These are phyloP conservation scores for Dicyrtomina minuta DNA, from an alignment of 2,888 invertebrate genomes.

Conservation along the genomic window DNA sequence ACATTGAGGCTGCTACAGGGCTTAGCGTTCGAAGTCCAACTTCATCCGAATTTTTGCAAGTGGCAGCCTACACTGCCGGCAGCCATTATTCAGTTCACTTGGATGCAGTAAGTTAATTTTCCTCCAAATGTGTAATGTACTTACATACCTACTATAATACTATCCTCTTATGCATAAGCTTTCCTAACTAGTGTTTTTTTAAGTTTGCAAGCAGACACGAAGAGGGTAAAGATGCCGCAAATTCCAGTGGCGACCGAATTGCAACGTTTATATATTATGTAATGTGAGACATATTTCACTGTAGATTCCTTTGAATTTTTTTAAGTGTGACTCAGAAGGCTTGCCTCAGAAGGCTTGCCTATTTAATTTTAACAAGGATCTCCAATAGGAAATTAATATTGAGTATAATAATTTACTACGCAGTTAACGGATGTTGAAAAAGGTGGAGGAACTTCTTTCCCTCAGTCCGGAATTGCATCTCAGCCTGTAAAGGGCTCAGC, in stretches of 20 bases:
- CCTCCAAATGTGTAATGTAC: no score
- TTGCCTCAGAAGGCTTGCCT: no score
- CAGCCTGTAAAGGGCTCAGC: conserved; percentile 42
- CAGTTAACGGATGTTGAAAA: conserved; percentile 30
- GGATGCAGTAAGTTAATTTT: conserved; percentile 33
- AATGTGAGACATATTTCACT: no score
- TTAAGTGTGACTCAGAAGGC: no score
- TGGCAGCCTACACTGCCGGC: conserved; percentile 37
- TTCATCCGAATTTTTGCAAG: conserved; percentile 26
- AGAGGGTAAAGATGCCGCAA: no score
- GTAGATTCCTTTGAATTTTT: no score
- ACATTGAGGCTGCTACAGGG: conserved; percentile 7
- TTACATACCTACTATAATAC: neutral
- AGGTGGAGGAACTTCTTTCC: conserved; percentile 29
- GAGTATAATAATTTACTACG: neutral
- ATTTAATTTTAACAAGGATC: no score
- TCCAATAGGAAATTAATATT: no score
- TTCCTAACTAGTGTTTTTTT: neutral
- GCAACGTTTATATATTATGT: conserved; percentile 35
- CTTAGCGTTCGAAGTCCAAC: neutral
- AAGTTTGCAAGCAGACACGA: no score
- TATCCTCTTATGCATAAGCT: neutral
- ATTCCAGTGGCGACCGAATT: conserved; percentile 29
- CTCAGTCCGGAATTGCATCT: conserved; percentile 30
- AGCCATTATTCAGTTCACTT: conserved; percentile 40